Base-by-base conservation (phyloP, 2,888 invertebrate species). In the Orthosia cruda region DNA sequence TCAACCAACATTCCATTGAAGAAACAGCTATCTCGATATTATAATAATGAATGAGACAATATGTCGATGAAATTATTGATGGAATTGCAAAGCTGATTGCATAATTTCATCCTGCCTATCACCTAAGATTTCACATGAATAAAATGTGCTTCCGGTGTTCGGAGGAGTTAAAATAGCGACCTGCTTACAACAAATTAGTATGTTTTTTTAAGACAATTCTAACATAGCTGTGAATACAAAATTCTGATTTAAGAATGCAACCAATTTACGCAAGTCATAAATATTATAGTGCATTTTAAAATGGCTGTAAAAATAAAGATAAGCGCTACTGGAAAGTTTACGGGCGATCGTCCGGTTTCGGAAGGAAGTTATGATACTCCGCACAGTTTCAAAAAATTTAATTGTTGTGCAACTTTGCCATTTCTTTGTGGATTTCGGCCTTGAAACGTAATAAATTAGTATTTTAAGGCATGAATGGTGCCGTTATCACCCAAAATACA, bases 251-350 rank as follows among this genome's bases (percentile, higher is more conserved):
- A 26, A 26, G 2, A 26, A 57, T 16, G 16, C 26, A 26, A 16
- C 9, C 0, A 26, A 7, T 55, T 1, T 16, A 57, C 16, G 23
- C 1, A 57, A 9, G 18, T 57, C 2, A n/a, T 7, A 1, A 26
- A 7, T 57, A 57, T 11, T 57, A 26, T 26, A 26, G 26, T 32
- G 16, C 5, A 23, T 23, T 55, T 16, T 2, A 23, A 23, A 23
- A 23, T 32, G 5, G 2, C 3, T 9, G 16, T 16, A 0, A 12
- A n/a, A n/a, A 0, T n/a, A n/a, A n/a, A 52, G 3, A 11, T n/a
- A 11, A 52, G n/a, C 18, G 3, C 11, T 12, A 13, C 18, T 11
- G 4, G 9, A 57, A 18, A 57, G 26, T 52, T 52, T n/a, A 5
- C 26, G 26, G 16, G 18, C 3, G 11, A n/a, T 52, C 52, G 52